A percentile compares a stretch with the other conserved stretches of the same genome.
Evolutionary conservation across 1,140 invertebrate species (phyloP).

Genomic region (Tetramorium simillimum): DNA sequence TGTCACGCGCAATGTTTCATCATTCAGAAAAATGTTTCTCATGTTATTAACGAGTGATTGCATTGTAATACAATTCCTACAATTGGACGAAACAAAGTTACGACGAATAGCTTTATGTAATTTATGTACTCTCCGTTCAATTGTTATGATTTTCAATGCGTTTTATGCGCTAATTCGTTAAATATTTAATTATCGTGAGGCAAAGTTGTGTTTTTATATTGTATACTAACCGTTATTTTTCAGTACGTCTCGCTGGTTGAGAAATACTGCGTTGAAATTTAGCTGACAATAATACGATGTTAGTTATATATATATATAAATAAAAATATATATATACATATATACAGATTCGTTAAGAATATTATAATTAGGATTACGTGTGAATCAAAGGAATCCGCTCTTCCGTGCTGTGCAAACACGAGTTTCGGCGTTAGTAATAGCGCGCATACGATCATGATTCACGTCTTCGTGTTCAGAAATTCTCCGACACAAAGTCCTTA

Average conservation of each 20-base stretch:
- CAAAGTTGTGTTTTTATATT: not conserved
- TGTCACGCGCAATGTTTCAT: slow-evolving; percentile 20
- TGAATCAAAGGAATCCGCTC: slow-evolving; percentile 69
- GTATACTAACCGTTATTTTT: not conserved
- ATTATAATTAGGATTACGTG: slow-evolving; percentile 53
- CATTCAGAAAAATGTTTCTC: not conserved
- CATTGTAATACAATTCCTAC: not conserved
- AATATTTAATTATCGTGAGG: not conserved
- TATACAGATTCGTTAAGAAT: slow-evolving; percentile 56
- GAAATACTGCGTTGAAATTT: slow-evolving; percentile 57
- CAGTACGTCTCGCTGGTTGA: slow-evolving; percentile 19
- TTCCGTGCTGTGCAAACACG: slow-evolving; percentile 64
- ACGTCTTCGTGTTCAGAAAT: slow-evolving; percentile 29
- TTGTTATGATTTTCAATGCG: not conserved
- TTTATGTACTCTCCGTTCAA: not conserved
- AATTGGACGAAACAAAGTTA: not conserved
- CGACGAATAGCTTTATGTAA: not conserved
- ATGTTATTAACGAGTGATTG: not conserved
- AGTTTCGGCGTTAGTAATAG: slow-evolving; percentile 48
- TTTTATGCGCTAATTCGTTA: slow-evolving; percentile 1
- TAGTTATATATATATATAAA: not conserved
- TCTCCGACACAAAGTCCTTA: not conserved
- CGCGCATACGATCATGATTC: slow-evolving; percentile 47
- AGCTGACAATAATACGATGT: slow-evolving; percentile 55
- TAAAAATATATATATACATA: not conserved